Evolutionary conservation across 1,140 invertebrate species (phyloP).

Genomic region (Tigriopus japonicus): DNA sequence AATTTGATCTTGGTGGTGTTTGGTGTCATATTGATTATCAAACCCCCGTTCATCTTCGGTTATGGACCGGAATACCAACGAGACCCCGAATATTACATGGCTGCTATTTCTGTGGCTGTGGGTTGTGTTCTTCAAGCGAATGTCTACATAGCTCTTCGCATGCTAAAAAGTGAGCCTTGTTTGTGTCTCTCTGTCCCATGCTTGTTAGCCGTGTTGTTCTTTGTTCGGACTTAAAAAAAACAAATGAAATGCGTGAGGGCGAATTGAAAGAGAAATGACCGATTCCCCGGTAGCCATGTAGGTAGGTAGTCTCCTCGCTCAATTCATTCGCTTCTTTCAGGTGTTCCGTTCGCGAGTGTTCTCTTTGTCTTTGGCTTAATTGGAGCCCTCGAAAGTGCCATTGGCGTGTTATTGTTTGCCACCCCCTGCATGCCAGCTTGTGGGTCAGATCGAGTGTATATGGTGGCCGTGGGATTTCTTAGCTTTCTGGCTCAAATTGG

Average conservation of each 20-base stretch:
- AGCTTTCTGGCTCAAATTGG: neutral
- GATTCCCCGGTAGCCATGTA: too few species aligned
- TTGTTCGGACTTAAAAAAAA: too few species aligned
- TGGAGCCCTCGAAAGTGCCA: neutral
- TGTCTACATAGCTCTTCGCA: neutral
- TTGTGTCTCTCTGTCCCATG: too few species aligned
- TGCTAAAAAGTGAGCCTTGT: neutral
- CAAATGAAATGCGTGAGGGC: too few species aligned
- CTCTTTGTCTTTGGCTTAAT: neutral
- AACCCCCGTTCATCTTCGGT: neutral
- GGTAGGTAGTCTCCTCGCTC: neutral
- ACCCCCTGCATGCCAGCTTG: neutral
- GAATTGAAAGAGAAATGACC: too few species aligned
- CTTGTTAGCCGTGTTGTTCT: too few species aligned
- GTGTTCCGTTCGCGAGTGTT: neutral
- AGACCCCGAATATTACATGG: neutral
- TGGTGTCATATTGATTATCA: neutral
- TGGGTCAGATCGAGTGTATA: neutral
- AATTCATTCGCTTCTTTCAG: neutral
- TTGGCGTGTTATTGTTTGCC: neutral
- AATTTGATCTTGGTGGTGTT: neutral
- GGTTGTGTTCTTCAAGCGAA: neutral
- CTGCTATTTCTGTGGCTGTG: neutral
- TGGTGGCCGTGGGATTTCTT: neutral
- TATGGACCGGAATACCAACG: neutral